Conservation (phyloP, 37 sponge, comb jelly and placozoan species). For the Dysidea cf. avara region DNA sequence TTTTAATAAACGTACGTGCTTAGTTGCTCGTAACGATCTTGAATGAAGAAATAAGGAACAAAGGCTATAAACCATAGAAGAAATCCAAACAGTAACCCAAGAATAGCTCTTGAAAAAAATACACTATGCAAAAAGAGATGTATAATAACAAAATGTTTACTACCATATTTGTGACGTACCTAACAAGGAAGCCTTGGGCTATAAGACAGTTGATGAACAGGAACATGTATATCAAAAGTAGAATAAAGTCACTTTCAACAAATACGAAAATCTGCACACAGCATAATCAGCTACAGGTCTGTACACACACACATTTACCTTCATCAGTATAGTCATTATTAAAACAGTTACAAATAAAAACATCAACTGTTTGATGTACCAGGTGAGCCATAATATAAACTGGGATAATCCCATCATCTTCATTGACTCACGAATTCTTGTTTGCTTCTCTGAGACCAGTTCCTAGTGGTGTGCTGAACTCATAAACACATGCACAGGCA, state of each 20-base stretch:
- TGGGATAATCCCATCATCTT: constrained; percentile 90
- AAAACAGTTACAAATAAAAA: constrained; percentile 61
- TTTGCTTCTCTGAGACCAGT: constrained; percentile 71
- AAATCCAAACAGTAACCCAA: constrained; percentile 65
- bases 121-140: constrained; percentile 65
- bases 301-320: constrained; percentile 30
- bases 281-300: no score
- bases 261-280: no score
- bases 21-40: constrained; percentile 8
- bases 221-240: no score
- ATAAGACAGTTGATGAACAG: no score
- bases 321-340: constrained; percentile 23
- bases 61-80: constrained; percentile 74
- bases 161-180: no score
- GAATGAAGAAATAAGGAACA: constrained; percentile 61
- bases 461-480: constrained; percentile 56
- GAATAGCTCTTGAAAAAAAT: constrained; percentile 72
- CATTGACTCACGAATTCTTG: constrained; percentile 78
- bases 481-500: no score
- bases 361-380: constrained; percentile 79
- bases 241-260: no score
- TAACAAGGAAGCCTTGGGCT: no score
- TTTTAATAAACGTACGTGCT: no score
- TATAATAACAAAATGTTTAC: no score
- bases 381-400: constrained; percentile 74